phyloP scores from a whole-genome alignment of 2,888 invertebrate genomes.

The Andrena marginata region DNA sequence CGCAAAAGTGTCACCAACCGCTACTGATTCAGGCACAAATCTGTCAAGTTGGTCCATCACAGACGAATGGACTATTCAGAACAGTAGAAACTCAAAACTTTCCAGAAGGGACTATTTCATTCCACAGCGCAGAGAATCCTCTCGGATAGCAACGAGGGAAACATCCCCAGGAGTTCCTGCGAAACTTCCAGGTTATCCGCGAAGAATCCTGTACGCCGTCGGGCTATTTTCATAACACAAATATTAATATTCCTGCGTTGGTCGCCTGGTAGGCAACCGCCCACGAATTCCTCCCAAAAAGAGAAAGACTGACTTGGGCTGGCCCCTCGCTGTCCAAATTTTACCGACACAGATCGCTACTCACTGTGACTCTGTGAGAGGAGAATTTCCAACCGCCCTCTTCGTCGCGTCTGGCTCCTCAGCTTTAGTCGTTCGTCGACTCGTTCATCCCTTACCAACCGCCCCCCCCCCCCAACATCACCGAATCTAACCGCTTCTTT shows the following conservation, averaged over 20 bases:
- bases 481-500: slow-evolving; percentile 53
- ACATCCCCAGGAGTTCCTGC: not conserved
- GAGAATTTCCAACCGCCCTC: slow-evolving; percentile 47
- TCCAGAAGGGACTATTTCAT: not conserved
- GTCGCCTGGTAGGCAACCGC: not conserved
- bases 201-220: not conserved
- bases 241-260: slow-evolving; percentile 44
- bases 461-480: not conserved
- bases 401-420: slow-evolving; percentile 4
- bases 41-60: no score
- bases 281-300: not conserved
- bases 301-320: slow-evolving; percentile 4
- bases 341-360: slow-evolving; percentile 64
- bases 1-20: no score
- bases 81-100: not conserved
- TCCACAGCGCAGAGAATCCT: not conserved
- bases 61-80: not conserved
- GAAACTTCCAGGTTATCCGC: not conserved
- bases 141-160: not conserved
- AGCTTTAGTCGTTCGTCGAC: slow-evolving; percentile 10
- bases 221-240: slow-evolving; percentile 20
- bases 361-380: slow-evolving; percentile 47
- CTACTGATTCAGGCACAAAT: no score
- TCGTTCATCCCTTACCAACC: slow-evolving; percentile 35
- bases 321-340: slow-evolving; percentile 44